Percentiles rank a stretch among this genome's conserved stretches.
These are phyloP conservation scores for Drosophila yakuba DNA, from an alignment of 1,140 invertebrate species.

Conservation along the genomic window DNA sequence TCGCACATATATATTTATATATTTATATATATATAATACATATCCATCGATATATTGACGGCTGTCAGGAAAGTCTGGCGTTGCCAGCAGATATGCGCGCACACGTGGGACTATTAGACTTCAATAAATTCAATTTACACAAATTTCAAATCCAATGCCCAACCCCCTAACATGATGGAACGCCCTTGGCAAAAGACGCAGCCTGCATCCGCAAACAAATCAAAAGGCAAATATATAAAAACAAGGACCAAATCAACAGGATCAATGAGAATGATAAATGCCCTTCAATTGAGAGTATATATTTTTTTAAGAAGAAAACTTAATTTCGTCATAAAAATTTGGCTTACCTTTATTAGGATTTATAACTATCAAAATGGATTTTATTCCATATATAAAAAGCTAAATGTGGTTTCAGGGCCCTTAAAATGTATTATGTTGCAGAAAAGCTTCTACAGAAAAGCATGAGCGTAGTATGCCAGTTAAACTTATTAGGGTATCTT, in stretches of 20 bases:
- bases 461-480: too few relatives aligned
- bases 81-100: slow-evolving; percentile 48
- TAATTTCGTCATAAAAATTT: neutral
- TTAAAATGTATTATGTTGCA: neutral
- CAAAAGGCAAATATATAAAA: slow-evolving; percentile 63
- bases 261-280: neutral
- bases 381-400: neutral
- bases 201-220: slow-evolving; percentile 78
- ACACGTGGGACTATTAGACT: slow-evolving; percentile 79
- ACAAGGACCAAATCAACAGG: neutral
- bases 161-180: slow-evolving; percentile 11
- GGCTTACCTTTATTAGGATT: too few relatives aligned
- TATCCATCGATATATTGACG: slow-evolving; percentile 41
- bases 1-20: neutral
- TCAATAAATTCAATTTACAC: slow-evolving; percentile 83
- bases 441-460: neutral
- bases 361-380: too few relatives aligned
- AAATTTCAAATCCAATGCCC: slow-evolving; percentile 74
- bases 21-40: neutral
- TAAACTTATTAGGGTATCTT: slow-evolving; percentile 17
- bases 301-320: neutral
- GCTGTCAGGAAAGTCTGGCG: slow-evolving; percentile 61
- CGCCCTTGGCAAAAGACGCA: slow-evolving; percentile 72
- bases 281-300: slow-evolving; percentile 2
- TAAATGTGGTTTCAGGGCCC: neutral